Percentiles rank a stretch among this genome's conserved stretches.
These are phyloP conservation scores for Psittacus erithacus DNA, from an alignment of 2,113 vertebrate genomes.

Conservation along the genomic window DNA sequence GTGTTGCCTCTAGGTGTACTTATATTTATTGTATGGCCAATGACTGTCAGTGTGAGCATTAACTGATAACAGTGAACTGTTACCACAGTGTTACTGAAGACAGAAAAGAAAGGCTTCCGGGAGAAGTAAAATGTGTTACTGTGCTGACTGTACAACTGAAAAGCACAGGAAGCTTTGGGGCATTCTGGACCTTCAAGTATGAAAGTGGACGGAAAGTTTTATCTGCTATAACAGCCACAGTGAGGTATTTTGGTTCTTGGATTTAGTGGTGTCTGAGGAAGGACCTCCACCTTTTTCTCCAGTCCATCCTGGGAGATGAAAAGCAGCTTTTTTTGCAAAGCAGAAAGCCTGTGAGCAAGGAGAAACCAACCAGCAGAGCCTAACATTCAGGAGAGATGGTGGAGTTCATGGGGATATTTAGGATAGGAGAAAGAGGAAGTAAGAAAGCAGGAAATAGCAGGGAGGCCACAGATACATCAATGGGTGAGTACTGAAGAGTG, in stretches of 20 bases:
- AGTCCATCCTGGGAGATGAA: accelerated
- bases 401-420: background rate
- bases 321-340: background rate
- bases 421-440: background rate
- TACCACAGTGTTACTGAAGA: background rate
- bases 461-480: background rate
- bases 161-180: background rate
- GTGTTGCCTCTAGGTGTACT: background rate
- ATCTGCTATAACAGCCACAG: background rate
- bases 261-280: background rate
- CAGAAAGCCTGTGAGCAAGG: background rate
- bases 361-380: background rate
- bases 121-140: background rate
- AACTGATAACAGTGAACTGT: background rate
- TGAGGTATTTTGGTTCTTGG: background rate
- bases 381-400: background rate
- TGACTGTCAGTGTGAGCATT: background rate
- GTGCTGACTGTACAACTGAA: background rate
- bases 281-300: background rate
- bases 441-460: background rate
- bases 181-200: accelerated
- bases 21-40: background rate
- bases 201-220: background rate
- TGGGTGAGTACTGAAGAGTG: background rate
- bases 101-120: background rate